These are phyloP conservation scores for Diarsia mendica DNA, from an alignment of 2,888 invertebrate genomes.

Conservation along the genomic window DNA sequence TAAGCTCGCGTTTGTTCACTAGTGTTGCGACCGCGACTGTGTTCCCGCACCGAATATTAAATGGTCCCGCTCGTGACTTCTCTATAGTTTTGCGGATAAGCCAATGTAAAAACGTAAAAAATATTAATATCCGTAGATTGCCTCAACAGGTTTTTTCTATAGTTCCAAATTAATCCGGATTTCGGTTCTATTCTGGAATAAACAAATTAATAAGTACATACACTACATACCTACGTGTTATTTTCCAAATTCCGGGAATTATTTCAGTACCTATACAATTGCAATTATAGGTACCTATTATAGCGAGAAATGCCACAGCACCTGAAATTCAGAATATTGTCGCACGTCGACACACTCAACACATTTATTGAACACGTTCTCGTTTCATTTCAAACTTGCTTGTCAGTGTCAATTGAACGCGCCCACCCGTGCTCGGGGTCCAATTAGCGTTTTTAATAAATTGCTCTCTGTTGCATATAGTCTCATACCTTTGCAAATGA, in stretches of 20 bases:
- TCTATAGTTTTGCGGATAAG: slow-evolving; percentile 17
- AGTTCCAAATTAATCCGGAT: slow-evolving; percentile 9
- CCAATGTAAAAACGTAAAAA: slow-evolving; percentile 8
- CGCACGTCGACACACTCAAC: slow-evolving; percentile 41
- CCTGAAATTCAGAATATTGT: slow-evolving; percentile 41
- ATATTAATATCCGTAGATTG: slow-evolving; percentile 16
- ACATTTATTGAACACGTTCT: slow-evolving; percentile 59
- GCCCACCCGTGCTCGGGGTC: slow-evolving; percentile 53
- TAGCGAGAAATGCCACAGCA: slow-evolving; percentile 6
- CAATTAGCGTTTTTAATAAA: slow-evolving; percentile 70
- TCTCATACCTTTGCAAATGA: slow-evolving; percentile 67
- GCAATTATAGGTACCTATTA: slow-evolving; percentile 14
- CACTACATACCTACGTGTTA: not conserved
- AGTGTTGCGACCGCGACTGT: slow-evolving; percentile 28
- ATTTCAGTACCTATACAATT: not conserved
- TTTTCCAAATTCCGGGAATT: slow-evolving; percentile 7
- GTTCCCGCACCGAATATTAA: slow-evolving; percentile 30
- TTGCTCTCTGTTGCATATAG: slow-evolving; percentile 58
- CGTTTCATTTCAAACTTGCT: slow-evolving; percentile 65
- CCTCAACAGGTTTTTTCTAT: not conserved
- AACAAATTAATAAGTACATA: too few relatives aligned
- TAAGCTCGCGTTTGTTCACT: slow-evolving; percentile 36
- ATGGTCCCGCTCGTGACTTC: slow-evolving; percentile 17
- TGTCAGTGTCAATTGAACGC: slow-evolving; percentile 60
- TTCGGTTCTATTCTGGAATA: slow-evolving; percentile 5